phyloP scores from a whole-genome alignment of 30 jellyfish, hydroid and myxozoan genomes.

The Chrysaora quinquecirrha region DNA sequence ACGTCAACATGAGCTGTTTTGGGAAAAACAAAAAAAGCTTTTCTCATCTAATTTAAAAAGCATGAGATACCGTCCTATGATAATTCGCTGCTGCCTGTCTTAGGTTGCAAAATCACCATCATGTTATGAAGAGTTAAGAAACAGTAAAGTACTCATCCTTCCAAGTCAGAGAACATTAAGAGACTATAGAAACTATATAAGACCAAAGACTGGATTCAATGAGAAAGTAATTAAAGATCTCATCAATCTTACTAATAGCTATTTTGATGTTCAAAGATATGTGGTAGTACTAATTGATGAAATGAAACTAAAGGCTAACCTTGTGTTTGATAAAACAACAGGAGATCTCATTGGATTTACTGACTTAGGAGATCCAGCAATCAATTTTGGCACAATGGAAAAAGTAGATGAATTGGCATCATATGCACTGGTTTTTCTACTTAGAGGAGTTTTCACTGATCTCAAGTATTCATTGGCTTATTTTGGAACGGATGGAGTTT shows the following conservation, averaged over 20 bases:
- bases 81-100: slow-evolving; percentile 52
- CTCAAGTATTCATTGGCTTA: slow-evolving; percentile 1
- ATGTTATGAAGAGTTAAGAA: slow-evolving; percentile 36
- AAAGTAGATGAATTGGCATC: slow-evolving; percentile 29
- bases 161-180: no score
- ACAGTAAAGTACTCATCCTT: slow-evolving; percentile 11
- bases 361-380: slow-evolving; percentile 47
- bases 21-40: no score
- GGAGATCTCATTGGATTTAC: slow-evolving; percentile 60
- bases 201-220: no score
- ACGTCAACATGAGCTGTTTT: no score
- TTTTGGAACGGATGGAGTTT: slow-evolving; percentile 17
- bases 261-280: neutral
- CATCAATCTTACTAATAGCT: neutral
- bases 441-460: slow-evolving; percentile 25
- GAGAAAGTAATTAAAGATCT: no score
- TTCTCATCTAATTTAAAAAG: neutral
- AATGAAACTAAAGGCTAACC: slow-evolving; percentile 46
- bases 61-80: slow-evolving; percentile 43
- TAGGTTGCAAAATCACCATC: no score
- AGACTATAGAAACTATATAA: no score
- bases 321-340: slow-evolving; percentile 65
- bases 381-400: slow-evolving; percentile 39
- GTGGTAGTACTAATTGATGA: slow-evolving; percentile 29
- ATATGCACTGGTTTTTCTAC: slow-evolving; percentile 18